A percentile compares a stretch with the other conserved stretches of the same genome.
These are phyloP conservation scores for Allacma fusca DNA, from an alignment of 2,888 invertebrate genomes.

Conservation along the genomic window DNA sequence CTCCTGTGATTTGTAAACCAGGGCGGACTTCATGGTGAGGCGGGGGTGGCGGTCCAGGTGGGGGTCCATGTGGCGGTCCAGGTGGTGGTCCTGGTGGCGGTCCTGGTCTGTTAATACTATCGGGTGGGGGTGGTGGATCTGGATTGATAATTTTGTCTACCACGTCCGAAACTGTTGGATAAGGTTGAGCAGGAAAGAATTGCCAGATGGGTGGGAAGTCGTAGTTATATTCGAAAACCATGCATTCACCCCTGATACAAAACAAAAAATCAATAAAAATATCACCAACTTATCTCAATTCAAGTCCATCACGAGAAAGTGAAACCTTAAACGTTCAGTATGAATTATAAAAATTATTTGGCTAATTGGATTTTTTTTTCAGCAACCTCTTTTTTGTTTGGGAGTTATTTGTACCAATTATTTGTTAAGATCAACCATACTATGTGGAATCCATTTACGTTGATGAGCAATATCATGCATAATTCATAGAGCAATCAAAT, in stretches of 20 bases:
- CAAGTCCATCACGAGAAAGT: no score
- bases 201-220: slow-evolving; percentile 54
- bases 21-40: not conserved
- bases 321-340: no score
- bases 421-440: no score
- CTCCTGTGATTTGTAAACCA: slow-evolving; percentile 9
- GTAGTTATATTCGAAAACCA: slow-evolving; percentile 54
- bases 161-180: slow-evolving; percentile 51
- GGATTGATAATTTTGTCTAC: slow-evolving; percentile 48
- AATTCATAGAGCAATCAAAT: no score
- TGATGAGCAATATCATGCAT: no score
- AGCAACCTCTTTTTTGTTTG: no score
- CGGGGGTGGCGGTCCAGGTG: not conserved
- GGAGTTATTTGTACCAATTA: no score
- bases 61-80: not conserved
- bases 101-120: no score
- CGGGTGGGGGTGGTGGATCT: slow-evolving; percentile 10
- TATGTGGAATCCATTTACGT: no score
- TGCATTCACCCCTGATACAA: slow-evolving; percentile 58
- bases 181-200: slow-evolving; percentile 60
- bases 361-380: no score
- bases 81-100: not conserved
- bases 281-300: no score
- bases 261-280: not conserved
- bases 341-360: no score